These are phyloP conservation scores for Heteromyza rotundicornis DNA, from an alignment of 2,888 invertebrate genomes.

Conservation along the genomic window DNA sequence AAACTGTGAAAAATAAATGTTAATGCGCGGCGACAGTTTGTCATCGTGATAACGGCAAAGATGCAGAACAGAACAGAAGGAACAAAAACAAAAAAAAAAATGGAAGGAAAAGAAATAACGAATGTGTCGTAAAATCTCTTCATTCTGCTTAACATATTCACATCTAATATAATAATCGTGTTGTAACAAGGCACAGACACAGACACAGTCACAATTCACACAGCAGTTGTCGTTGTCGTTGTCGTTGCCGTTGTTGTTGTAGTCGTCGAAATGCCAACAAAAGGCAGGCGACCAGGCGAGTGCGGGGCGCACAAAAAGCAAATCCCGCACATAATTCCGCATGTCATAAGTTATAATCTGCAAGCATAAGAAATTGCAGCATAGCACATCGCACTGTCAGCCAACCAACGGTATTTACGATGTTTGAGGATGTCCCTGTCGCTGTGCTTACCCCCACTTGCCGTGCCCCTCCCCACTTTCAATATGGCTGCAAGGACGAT, in stretches of 20 bases:
- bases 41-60: slow-evolving; percentile 26
- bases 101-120: slow-evolving; percentile 4
- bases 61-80: slow-evolving; percentile 15
- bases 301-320: slow-evolving; percentile 2
- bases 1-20: slow-evolving; percentile 50
- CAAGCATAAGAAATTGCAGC: slow-evolving; percentile 35
- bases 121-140: slow-evolving; percentile 3
- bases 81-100: slow-evolving; percentile 7
- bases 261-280: no score
- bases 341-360: slow-evolving; percentile 44
- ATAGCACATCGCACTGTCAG: no score
- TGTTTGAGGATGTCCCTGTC: background rate
- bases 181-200: slow-evolving; percentile 13
- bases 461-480: no score
- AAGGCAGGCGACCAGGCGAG: background rate
- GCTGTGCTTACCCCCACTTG: no score
- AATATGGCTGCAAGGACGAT: slow-evolving; percentile 34
- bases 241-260: background rate
- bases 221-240: background rate
- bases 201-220: background rate
- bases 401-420: slow-evolving; percentile 12
- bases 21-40: slow-evolving; percentile 42
- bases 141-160: slow-evolving; percentile 11
- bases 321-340: slow-evolving; percentile 27
- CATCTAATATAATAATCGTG: slow-evolving; percentile 18